These are phyloP conservation scores for Hestina assimilis DNA, from an alignment of 1,140 invertebrate genomes.

Conservation along the genomic window DNA sequence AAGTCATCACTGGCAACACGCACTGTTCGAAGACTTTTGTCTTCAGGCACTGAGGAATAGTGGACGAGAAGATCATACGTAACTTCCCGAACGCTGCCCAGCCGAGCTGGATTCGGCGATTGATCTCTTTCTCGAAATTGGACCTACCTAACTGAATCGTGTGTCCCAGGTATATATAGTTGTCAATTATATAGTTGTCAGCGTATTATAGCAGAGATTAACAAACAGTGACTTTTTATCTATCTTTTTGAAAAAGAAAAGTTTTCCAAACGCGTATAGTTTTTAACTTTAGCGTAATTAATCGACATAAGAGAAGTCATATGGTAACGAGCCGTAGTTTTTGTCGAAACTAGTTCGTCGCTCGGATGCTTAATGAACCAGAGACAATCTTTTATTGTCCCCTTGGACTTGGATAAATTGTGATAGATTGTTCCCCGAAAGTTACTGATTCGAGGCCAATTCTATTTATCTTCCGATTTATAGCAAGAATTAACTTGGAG, in stretches of 20 bases:
- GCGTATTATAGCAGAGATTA: conserved; percentile 26
- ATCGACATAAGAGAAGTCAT: background rate
- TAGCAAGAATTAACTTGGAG: conserved; percentile 8
- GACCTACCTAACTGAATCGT: too few species aligned
- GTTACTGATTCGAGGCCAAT: conserved; percentile 46
- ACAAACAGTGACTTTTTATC: conserved; percentile 17
- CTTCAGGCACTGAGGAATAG: too few species aligned
- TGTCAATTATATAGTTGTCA: too few species aligned
- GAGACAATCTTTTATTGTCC: conserved; percentile 66
- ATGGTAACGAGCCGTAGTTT: conserved; percentile 47
- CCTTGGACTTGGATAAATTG: conserved; percentile 63
- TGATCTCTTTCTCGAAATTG: too few species aligned
- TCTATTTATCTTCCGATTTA: conserved; percentile 54
- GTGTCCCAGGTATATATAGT: too few species aligned
- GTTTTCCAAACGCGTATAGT: background rate
- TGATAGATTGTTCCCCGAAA: conserved; percentile 57
- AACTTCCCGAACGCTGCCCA: too few species aligned
- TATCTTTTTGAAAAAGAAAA: conserved; percentile 8
- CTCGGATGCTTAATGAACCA: conserved; percentile 54
- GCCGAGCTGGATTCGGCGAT: too few species aligned
- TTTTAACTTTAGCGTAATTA: too few species aligned
- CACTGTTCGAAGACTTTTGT: too few species aligned
- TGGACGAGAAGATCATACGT: too few species aligned
- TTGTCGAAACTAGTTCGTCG: conserved; percentile 1
- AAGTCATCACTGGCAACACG: too few species aligned